Evolutionary conservation across 2,113 vertebrate species (phyloP).

Genomic region (Grallaria varia): DNA sequence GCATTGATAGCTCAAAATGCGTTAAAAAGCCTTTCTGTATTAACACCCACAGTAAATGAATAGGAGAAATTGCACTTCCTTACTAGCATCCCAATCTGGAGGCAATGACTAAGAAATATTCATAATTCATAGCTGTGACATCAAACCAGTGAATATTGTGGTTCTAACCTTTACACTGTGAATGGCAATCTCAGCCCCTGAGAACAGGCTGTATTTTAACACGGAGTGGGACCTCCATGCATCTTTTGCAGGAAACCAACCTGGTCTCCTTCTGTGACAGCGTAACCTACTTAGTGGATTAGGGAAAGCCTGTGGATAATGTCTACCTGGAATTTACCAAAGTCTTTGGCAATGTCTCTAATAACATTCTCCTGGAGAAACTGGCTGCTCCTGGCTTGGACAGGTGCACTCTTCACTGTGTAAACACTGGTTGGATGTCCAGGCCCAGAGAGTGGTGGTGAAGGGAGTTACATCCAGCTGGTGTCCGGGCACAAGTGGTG

Average conservation of each 20-base stretch:
- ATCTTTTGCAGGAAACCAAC: background rate
- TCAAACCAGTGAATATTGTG: background rate
- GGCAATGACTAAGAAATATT: slow-evolving; percentile 38
- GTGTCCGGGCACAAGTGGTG: background rate
- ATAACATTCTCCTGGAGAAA: background rate
- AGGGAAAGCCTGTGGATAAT: background rate
- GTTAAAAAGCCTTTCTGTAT: slow-evolving; percentile 12
- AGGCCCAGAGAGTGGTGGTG: background rate
- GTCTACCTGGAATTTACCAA: background rate
- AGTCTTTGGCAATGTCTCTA: background rate
- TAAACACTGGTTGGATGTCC: background rate
- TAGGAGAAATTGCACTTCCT: slow-evolving; percentile 28
- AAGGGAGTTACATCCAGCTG: background rate
- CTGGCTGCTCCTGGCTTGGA: background rate
- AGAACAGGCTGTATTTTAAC: background rate
- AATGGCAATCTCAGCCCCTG: background rate
- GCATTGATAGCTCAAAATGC: background rate
- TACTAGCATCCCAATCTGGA: slow-evolving; percentile 3
- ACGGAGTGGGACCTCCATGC: background rate
- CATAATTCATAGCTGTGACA: slow-evolving; percentile 40
- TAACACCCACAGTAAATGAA: slow-evolving; percentile 40
- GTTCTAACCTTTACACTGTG: background rate
- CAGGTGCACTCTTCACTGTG: background rate
- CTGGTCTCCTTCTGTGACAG: no score
- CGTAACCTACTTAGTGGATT: background rate